Evolutionary conservation across 1,140 invertebrate genomes (phyloP).

Genomic region (Ericerus pela): DNA sequence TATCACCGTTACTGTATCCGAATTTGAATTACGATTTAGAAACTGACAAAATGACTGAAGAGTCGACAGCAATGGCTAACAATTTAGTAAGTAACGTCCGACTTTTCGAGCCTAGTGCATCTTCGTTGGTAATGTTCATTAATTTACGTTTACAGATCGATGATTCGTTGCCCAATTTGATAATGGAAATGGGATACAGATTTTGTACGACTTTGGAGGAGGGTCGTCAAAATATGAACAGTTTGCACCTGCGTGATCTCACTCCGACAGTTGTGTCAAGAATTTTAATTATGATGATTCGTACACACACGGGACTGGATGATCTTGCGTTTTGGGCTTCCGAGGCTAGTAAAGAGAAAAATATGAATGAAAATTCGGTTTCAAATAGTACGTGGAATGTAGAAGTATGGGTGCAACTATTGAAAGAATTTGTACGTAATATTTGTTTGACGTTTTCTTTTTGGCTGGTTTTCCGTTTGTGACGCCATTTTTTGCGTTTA

Average conservation of each 20-base stretch:
- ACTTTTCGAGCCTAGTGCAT: constrained; percentile 3
- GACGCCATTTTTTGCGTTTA: constrained; percentile 13
- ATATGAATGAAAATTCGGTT: constrained; percentile 17
- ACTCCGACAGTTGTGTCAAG: constrained; percentile 65
- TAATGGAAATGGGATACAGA: constrained; percentile 76
- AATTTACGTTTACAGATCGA: constrained; percentile 35
- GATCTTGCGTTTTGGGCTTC: constrained; percentile 31
- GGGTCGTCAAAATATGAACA: constrained; percentile 45
- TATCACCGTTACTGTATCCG: constrained; percentile 73
- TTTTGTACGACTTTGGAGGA: constrained; percentile 79
- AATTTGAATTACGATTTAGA: constrained; percentile 50
- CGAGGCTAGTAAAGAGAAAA: constrained; percentile 20
- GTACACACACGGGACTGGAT: constrained; percentile 57
- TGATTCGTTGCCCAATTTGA: constrained; percentile 60
- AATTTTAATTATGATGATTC: constrained; percentile 72
- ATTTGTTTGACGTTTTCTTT: constrained; percentile 13
- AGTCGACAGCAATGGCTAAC: constrained; percentile 38
- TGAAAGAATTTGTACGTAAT: constrained; percentile 64
- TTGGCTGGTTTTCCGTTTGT: neutral
- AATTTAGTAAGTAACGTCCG: constrained; percentile 37
- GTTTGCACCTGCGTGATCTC: constrained; percentile 51
- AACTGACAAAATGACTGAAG: constrained; percentile 39
- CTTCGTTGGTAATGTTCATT: neutral
- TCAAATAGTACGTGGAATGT: constrained; percentile 70
- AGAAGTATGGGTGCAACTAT: constrained; percentile 75